Base-by-base conservation (phyloP, 2,888 invertebrate genomes). In the Mythimna lalbum region DNA sequence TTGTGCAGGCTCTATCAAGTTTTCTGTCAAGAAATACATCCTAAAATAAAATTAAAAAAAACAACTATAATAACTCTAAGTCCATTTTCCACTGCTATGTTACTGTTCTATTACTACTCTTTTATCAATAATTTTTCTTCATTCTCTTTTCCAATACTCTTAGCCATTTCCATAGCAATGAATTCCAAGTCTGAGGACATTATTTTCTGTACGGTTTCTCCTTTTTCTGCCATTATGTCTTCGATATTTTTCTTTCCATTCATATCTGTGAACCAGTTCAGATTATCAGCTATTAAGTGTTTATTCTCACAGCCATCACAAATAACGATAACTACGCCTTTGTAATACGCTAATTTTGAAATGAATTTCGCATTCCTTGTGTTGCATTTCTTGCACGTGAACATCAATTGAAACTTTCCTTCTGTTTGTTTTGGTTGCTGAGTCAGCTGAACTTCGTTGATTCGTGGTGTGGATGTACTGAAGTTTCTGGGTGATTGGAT, bases 211-310 rank as follows among this genome's bases (percentile, higher is more conserved):
- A 99, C 98, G 7, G 94, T 96, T 95, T 99, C 99, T 1, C 99
- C 99, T 89, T 98, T 99, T 70, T 97, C 97, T 23, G 97, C 97
- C 90, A 99, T 95, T 49, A 99, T 98, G 79, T 98, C 98, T 95
- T 99, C 99, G 84, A 99, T 98, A 89, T 99, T 99, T 78, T 96
- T 97, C 87, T 97, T 97, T 0, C 97, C 97, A 86, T 97, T 95
- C 88, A 98, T 94, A 89, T 98, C 98, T 0, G 97, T 96, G 90
- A 99, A 99, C 99, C 99, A 99, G 79, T 98, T 98, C 1, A 99
- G 96, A 93, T 99, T 99, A 90, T 99, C 99, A 0, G 99, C 99
- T 81, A 99, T 99, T 33, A 99, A 96, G 93, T 99, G 99, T 91
- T 98, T 97, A 90, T 98, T 99, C 59, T 97, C 93, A 90, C 99